These are phyloP conservation scores for Macaria notata DNA, from an alignment of 2,888 invertebrate genomes.

Conservation along the genomic window DNA sequence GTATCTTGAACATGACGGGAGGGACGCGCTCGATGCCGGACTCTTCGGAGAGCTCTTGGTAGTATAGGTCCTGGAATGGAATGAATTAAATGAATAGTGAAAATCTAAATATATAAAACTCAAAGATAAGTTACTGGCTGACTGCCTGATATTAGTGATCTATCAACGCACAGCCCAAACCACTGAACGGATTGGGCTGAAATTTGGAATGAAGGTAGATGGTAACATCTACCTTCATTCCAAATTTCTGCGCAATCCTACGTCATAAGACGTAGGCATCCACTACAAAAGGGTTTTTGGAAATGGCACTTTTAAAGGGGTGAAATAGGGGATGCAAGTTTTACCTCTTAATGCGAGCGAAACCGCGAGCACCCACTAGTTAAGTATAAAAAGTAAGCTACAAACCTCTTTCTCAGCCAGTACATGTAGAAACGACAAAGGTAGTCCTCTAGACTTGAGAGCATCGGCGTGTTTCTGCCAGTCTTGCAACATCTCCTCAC, in stretches of 20 bases:
- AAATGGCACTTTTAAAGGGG: no score
- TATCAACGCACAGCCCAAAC: no score
- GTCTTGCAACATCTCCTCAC: conserved; percentile 63
- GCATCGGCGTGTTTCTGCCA: conserved; percentile 58
- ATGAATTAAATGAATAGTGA: neutral
- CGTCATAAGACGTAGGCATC: no score
- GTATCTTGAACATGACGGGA: conserved; percentile 70
- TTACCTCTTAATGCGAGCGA: no score
- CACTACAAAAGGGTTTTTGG: no score
- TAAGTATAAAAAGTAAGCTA: neutral
- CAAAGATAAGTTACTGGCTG: neutral
- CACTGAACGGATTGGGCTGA: no score
- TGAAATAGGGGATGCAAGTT: no score
- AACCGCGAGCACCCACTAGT: no score
- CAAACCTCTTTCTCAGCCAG: conserved; percentile 65
- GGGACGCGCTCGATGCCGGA: conserved; percentile 70
- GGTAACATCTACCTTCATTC: no score
- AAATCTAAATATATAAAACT: no score
- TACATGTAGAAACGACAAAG: conserved; percentile 60
- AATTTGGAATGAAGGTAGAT: no score
- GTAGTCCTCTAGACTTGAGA: conserved; percentile 49
- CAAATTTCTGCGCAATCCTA: no score
- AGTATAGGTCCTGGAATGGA: conserved; percentile 64
- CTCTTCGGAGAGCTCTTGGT: conserved; percentile 59
- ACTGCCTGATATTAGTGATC: neutral